Base-by-base conservation (phyloP, 2,888 invertebrate genomes). In the Hedychridium roseum region DNA sequence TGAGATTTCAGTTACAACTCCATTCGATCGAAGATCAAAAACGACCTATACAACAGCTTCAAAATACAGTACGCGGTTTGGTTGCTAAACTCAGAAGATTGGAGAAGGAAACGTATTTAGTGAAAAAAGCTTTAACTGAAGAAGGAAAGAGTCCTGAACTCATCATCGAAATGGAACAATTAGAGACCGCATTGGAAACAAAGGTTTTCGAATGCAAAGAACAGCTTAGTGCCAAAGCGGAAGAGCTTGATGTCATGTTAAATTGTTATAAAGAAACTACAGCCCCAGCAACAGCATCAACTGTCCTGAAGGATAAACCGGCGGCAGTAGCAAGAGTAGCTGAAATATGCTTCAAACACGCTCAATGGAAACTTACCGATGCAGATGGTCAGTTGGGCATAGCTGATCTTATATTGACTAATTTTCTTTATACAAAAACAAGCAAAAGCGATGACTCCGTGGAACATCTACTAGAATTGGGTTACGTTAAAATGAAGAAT, bases 321-420 rank as follows among this genome's bases (percentile, higher is more conserved):
- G 85, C 90, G 17, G 87, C 89, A 0, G 88, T 90, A 41, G 91
- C 94, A 17, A 83, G 96, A 23, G 88, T 90, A 1, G 92, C 91
- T 66, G 94, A 98, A 82, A 97, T 99, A 68, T 98, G 96, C 80
- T 99, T 99, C 80, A 97, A 97, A 80, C 93, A 95, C 70, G 98
- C 98, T 2, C 92, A 95, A 71, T 99, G 99, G 99, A 81, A 97
- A 27, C 85, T 99, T 58, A 99, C 98, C 0, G 97, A 99, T 78
- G 90, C 92, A 0, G 98, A 99, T 80, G 99, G 99, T 0, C 98
- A 97, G 80, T 88, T 98, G 43, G 97, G 97, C 49, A 94, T 99
- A 57, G 94, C 98, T 0, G 97, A 99, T 81, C 84, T 98, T 48
- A 90, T 95, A 45, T 86, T 99, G 2, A 91, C 94, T 45, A 97